Percentiles rank a stretch among this genome's conserved stretches.
Evolutionary conservation across 2,888 invertebrate genomes (phyloP).

Genomic region (Mylabris sibirica): DNA sequence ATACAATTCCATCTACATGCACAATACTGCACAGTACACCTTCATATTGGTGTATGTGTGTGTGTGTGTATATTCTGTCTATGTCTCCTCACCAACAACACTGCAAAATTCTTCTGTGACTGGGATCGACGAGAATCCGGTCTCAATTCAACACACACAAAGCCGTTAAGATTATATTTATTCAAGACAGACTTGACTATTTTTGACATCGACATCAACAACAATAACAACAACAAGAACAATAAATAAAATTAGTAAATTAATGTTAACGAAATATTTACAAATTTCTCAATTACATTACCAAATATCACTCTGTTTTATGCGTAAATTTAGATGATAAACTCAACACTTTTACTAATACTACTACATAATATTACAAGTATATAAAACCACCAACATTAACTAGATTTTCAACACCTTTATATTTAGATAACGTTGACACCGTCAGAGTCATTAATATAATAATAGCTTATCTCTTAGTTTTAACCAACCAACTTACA

Average conservation of each 20-base stretch:
- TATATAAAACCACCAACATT: slow-evolving; percentile 27
- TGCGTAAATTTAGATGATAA: slow-evolving; percentile 23
- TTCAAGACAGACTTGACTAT: slow-evolving; percentile 33
- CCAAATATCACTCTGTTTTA: slow-evolving; percentile 20
- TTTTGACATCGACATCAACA: slow-evolving; percentile 1
- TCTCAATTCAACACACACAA: slow-evolving; percentile 27
- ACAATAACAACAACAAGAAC: not conserved
- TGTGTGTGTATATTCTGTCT: slow-evolving; percentile 23
- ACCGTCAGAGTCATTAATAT: slow-evolving; percentile 33
- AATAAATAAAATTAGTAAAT: not conserved
- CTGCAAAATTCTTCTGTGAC: slow-evolving; percentile 36
- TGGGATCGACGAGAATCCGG: slow-evolving; percentile 38
- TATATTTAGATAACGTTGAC: slow-evolving; percentile 30
- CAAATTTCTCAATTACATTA: not conserved
- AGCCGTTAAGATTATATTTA: slow-evolving; percentile 30
- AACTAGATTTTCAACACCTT: slow-evolving; percentile 23
- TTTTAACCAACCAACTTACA: slow-evolving; percentile 37
- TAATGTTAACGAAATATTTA: not conserved
- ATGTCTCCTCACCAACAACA: slow-evolving; percentile 30
- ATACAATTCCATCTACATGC: slow-evolving; percentile 27
- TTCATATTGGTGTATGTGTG: slow-evolving; percentile 28
- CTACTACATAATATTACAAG: too few relatives aligned
- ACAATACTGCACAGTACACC: slow-evolving; percentile 35
- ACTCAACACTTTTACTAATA: slow-evolving; percentile 22
- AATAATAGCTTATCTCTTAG: slow-evolving; percentile 34